A percentile compares a stretch with the other conserved stretches of the same genome.
phyloP scores from a whole-genome alignment of 2,888 invertebrate species.

The Biston stratarius region DNA sequence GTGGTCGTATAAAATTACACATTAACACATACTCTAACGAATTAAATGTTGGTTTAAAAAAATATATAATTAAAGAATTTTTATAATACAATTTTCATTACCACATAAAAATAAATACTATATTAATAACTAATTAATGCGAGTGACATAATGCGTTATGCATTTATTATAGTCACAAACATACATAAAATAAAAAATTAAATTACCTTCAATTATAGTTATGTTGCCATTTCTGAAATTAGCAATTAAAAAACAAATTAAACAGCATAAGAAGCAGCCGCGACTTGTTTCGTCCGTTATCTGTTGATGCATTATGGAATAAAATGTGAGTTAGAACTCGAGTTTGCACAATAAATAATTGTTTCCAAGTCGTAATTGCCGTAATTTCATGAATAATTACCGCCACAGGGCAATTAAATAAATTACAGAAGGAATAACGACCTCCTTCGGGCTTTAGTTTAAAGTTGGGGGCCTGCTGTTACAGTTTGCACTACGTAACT shows the following conservation, averaged over 20 bases:
- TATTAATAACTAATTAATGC: too few species aligned
- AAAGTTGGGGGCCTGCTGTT: constrained; percentile 79
- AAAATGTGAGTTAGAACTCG: constrained; percentile 85
- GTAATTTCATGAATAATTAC: constrained; percentile 87
- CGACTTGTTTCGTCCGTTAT: constrained; percentile 63
- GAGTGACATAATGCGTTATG: too few species aligned
- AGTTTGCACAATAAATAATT: constrained; percentile 86
- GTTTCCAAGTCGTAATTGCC: constrained; percentile 85
- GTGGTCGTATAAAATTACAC: too few species aligned
- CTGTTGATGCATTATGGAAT: constrained; percentile 79
- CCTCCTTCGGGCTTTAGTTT: constrained; percentile 82
- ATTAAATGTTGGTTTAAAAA: too few species aligned
- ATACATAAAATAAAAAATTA: neutral
- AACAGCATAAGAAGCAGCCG: constrained; percentile 39
- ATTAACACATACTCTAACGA: too few species aligned
- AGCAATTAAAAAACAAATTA: constrained; percentile 39
- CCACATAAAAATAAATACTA: too few species aligned
- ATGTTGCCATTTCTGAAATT: neutral
- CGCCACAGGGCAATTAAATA: constrained; percentile 86
- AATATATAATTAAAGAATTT: too few species aligned
- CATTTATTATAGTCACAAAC: too few species aligned
- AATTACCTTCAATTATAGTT: neutral
- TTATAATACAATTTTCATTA: too few species aligned
- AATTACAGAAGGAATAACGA: constrained; percentile 84
- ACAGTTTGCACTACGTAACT: constrained; percentile 62